Base-by-base conservation (phyloP, 2,113 vertebrate genomes). In the Melanostigma gelatinosum region DNA sequence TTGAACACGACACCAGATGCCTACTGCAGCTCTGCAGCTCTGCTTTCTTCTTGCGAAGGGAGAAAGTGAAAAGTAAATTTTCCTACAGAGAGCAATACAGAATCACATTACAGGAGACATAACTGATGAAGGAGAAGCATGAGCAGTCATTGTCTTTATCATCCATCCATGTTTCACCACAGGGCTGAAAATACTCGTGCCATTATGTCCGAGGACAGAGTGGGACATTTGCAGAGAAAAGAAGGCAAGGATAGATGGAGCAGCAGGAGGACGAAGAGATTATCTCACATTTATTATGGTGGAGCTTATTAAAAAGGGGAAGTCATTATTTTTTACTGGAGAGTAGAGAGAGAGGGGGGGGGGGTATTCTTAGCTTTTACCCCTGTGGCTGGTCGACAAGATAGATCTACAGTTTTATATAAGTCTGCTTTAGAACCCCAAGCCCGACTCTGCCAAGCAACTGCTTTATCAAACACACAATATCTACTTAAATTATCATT, bases 311-410 rank as follows among this genome's bases (percentile, higher is more conserved):
- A 89, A 84, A 88, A 85, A 86, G 72, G 57, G 82, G 78, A 88
- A 82, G 83, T 92, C 85, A 91, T 94, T 91, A 91, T 78, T 91
- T 90, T 87, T 87, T 80, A 90, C 82, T 76, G 67, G 44, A 61
- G 66, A 72, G 48, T 6, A 60, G 48, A 48, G 72, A 74, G 69
- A 13, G 46, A 52, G 67, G 54, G 62, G 57, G 32, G 63, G 64
- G 27, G 27, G 27, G 27, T 93, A 91, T 90, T 89, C 75, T 89
- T 92, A 91, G 89, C 77, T 86, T 84, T 72, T 68, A 75, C 44
- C 71, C 72, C 72, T 7, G 67, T 76, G 71, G 61, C 58, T 82
- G 44, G 44, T 67, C 24, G 16, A 78, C 46, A 70, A 86, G 84
- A 86, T 50, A 54, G 72, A 85, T 87, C 68, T 73, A 20, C 36